These are phyloP conservation scores for Gymnocephalus cernua DNA, from an alignment of 2,113 vertebrate species.

Conservation along the genomic window DNA sequence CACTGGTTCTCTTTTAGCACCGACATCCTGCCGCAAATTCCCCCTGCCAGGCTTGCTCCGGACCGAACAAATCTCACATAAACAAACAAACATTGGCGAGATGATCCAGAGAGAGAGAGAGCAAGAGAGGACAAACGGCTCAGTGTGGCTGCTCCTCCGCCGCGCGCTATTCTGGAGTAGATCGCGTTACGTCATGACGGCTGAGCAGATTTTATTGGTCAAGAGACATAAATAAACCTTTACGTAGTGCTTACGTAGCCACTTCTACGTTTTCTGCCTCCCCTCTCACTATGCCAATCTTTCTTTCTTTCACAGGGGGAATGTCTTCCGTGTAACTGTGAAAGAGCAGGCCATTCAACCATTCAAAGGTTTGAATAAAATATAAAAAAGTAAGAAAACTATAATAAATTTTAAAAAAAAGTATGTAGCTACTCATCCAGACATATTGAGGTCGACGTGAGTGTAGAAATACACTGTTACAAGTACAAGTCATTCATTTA, in stretches of 20 bases:
- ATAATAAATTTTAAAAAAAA: background rate
- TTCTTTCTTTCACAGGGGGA: slow-evolving; percentile 12
- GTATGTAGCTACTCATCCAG: too few species aligned
- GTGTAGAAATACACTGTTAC: background rate
- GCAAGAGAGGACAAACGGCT: background rate
- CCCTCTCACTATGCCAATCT: background rate
- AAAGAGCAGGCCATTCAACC: background rate
- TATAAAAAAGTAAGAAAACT: background rate
- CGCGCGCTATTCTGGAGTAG: slow-evolving; percentile 79
- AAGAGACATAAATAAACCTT: slow-evolving; percentile 61
- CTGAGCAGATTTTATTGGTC: slow-evolving; percentile 61
- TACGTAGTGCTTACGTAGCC: slow-evolving; percentile 66
- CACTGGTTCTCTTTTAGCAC: slow-evolving; percentile 87
- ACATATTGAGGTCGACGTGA: background rate
- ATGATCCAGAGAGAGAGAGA: background rate
- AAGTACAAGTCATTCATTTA: background rate
- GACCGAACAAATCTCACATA: background rate
- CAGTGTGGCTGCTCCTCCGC: slow-evolving; percentile 39
- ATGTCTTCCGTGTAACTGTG: background rate
- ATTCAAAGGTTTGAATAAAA: background rate
- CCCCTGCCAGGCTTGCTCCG: background rate
- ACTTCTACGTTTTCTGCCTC: slow-evolving; percentile 18
- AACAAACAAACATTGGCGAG: slow-evolving; percentile 36
- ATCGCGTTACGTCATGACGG: slow-evolving; percentile 72
- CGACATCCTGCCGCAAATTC: slow-evolving; percentile 80